Base-by-base conservation (phyloP, 92 coral and sea anemone species). In the Porites rus region DNA sequence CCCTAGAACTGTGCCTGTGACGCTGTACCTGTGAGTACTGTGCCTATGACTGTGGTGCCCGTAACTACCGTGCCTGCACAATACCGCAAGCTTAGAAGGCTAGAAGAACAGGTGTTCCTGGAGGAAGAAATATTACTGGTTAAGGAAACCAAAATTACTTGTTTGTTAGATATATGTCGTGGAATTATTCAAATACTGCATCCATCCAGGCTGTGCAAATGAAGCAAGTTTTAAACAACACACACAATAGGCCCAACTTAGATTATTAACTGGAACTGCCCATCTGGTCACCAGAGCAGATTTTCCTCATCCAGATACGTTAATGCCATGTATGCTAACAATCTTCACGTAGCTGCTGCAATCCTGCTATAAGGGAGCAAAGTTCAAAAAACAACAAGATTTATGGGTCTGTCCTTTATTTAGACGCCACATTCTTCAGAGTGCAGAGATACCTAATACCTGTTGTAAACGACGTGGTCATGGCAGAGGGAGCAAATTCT, bases 401-500 rank as follows among this genome's bases (percentile, higher is more conserved):
- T 31, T 78, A 22, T 86, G 65, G 80, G 72, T 67, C 72, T 67
- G 64, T 78, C 86, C 56, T 75, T n/a, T 22, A 64, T 54, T 86
- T 84, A 9, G 62, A 77, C 14, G 38, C 86, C 19, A 67, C 90
- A 10, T 79, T 51, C 51, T 79, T 18, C 61, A 31, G 90, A 67
- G 14, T 86, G 65, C 90, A 79, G 70, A 63, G 84, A 24, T 79
- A 86, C 69, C 13, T 79, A 17, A 7, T 86, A 11, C 87, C 86
- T 52, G 86, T 76, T 20, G 65, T 78, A 22, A 83, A 86, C 51
- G 89, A 86, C 86, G 89, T 78, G 89, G 89, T 24, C 64, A 10
- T 84, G 88, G 88, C 68, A 54, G 78, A 52, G 70, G 72, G 58
- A 43, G 7, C 68, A 53, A 56, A 54, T 84, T 11, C 22, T 77